These are phyloP conservation scores for Vidua chalybeata DNA, from an alignment of 2,113 vertebrate genomes.

Conservation along the genomic window DNA sequence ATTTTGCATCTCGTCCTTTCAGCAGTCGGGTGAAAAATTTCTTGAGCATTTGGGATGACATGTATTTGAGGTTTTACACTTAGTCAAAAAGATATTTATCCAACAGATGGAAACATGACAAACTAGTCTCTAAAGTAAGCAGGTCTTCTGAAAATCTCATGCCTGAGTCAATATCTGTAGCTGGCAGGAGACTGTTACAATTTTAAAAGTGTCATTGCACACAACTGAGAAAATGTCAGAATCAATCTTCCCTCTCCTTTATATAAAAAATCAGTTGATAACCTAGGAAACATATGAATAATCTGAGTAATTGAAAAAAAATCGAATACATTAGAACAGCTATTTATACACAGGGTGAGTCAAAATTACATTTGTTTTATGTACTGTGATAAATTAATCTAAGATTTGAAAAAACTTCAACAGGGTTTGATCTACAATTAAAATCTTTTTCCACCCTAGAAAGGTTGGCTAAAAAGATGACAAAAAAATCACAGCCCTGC, in stretches of 20 bases:
- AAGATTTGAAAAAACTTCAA: not conserved
- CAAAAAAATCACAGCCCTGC: not conserved
- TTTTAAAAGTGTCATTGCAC: not conserved
- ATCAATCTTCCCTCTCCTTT: not conserved
- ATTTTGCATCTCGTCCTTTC: not conserved
- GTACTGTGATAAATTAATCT: not conserved
- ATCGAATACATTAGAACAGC: not conserved
- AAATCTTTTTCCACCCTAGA: not conserved
- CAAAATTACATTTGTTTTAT: not conserved
- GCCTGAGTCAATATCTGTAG: slow-evolving; percentile 22
- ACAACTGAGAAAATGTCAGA: slow-evolving; percentile 40
- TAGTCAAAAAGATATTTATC: slow-evolving; percentile 53
- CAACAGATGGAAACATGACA: slow-evolving; percentile 55
- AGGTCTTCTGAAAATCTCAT: slow-evolving; percentile 19
- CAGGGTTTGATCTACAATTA: not conserved
- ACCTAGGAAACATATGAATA: not conserved
- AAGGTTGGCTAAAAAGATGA: not conserved
- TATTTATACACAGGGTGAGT: not conserved
- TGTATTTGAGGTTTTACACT: slow-evolving; percentile 28
- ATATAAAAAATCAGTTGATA: not conserved
- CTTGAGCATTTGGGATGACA: not conserved
- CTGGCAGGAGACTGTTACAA: not conserved
- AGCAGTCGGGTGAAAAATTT: not conserved
- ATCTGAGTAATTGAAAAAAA: slow-evolving; percentile 47
- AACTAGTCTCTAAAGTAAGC: slow-evolving; percentile 36